Evolutionary conservation across 2,113 vertebrate genomes (phyloP).

Genomic region (Embiotoca jacksoni): DNA sequence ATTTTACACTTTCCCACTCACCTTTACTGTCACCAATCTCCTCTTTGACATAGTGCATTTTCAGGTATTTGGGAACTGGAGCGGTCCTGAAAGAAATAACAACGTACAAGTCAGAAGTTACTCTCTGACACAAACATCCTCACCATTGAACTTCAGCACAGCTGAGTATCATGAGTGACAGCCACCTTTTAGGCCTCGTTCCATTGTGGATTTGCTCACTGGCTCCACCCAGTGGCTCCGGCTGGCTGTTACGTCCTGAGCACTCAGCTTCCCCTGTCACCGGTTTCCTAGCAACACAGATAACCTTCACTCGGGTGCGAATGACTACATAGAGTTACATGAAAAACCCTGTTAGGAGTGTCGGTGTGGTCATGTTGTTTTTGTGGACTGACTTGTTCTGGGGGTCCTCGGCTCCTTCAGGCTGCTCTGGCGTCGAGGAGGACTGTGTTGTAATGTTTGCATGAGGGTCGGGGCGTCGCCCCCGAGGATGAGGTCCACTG

Average conservation of each 20-base stretch:
- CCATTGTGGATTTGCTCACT: constrained; percentile 78
- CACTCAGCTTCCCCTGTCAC: constrained; percentile 75
- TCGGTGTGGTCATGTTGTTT: too few relatives aligned
- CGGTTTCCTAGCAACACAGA: constrained; percentile 80
- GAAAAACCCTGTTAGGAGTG: constrained; percentile 7
- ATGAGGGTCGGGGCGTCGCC: constrained; percentile 71
- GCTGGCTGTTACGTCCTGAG: constrained; percentile 75
- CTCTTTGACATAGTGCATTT: constrained; percentile 89
- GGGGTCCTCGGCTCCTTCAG: constrained; percentile 73
- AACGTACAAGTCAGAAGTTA: not conserved
- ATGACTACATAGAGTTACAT: constrained; percentile 31
- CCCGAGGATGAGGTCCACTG: constrained; percentile 75
- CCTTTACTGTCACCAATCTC: constrained; percentile 86
- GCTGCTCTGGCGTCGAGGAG: constrained; percentile 56
- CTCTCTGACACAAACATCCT: not conserved
- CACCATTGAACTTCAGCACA: not conserved
- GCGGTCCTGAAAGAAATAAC: constrained; percentile 78
- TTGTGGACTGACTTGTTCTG: constrained; percentile 80
- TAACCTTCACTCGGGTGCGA: constrained; percentile 41
- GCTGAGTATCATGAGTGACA: not conserved
- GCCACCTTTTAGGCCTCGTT: constrained; percentile 80
- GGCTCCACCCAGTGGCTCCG: constrained; percentile 75
- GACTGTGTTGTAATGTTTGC: constrained; percentile 43
- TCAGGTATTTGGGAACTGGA: constrained; percentile 86
- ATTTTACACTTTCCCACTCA: constrained; percentile 42